Conservation (phyloP, 1,140 invertebrate species). For the Bombus sylvicola region DNA sequence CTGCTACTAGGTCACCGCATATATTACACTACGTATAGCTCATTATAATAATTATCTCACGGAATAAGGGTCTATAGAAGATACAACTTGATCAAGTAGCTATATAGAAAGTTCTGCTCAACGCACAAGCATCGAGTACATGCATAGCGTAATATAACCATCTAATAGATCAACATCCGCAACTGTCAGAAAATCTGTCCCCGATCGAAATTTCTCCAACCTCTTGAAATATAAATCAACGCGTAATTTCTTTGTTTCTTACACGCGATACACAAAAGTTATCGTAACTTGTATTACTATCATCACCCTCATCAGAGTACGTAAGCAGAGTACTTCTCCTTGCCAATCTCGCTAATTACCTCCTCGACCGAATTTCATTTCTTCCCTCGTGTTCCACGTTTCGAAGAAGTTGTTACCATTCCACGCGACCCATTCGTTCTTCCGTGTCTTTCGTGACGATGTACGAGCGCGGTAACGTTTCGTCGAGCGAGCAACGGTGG, state of each 20-base stretch:
- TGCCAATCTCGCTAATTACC: conserved; percentile 8
- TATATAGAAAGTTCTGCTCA: too few relatives aligned
- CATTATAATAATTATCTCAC: too few relatives aligned
- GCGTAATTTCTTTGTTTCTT: not conserved
- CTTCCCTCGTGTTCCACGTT: not conserved
- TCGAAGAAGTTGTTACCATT: conserved; percentile 28
- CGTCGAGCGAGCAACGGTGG: not conserved
- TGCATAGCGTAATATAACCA: too few relatives aligned
- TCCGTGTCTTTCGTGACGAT: not conserved
- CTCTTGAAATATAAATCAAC: not conserved
- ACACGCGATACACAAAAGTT: not conserved
- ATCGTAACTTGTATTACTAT: not conserved
- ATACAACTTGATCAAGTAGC: too few relatives aligned
- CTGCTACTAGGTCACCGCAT: too few relatives aligned
- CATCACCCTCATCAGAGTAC: not conserved
- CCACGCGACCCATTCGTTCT: conserved; percentile 8
- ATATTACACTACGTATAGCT: too few relatives aligned
- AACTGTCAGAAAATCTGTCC: not conserved
- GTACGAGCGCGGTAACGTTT: too few relatives aligned
- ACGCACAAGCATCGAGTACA: too few relatives aligned
- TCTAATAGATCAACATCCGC: too few relatives aligned
- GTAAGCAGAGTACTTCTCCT: not conserved
- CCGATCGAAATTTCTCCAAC: not conserved
- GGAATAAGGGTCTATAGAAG: too few relatives aligned
- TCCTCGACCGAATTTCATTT: conserved; percentile 1